Evolutionary conservation across 2,797 vertebrate genomes (phyloP), one percentile per base, ranked within the genome.

Genomic region (Chaetodon trifasciatus): DNA sequence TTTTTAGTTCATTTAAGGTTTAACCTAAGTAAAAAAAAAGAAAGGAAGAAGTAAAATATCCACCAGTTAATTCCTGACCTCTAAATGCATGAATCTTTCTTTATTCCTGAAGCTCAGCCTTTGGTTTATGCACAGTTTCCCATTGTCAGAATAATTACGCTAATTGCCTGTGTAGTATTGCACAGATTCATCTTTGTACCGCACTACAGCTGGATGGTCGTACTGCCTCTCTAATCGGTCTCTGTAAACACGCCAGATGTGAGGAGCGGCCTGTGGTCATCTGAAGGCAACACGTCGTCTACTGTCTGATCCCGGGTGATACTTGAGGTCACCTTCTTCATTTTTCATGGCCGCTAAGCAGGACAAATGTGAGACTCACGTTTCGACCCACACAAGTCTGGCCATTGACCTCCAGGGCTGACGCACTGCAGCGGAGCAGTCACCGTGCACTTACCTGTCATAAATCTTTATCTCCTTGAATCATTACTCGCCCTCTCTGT

Each of bases 311-410:
- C 81, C 74, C n/a, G 1, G 63, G 57, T 80, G 90, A 90, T 81
- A 87, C 87, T 74, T 88, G 16, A 80, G 88, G 89, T 88, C 88
- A 89, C 88, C 91, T 90, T 91, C 84, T 94, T 91, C 86, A 93
- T 94, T 92, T 94, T 91, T 93, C 81, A 92, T 91, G 88, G 88
- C 32, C 24, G 64, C 87, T 91, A 92, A 93, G 88, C 86, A 91
- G 91, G 88, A 91, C 85, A 93, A 93, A 93, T 90, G 89, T 76
- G 79, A 83, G 86, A 84, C 79, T 93, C 89, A 80, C 49, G 56
- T 93, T 91, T 94, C 86, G 5, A 87, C 86, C 83, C 86, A 75
- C 83, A 79, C 19, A 85, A 62, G 79, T 88, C 89, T 87, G 78
- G 77, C 68, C 79, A 67, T 68, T 91, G 90, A 92, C 90, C 86